Evolutionary conservation across 2,113 vertebrate genomes (phyloP).

Genomic region (Gnathonemus longibarbis): DNA sequence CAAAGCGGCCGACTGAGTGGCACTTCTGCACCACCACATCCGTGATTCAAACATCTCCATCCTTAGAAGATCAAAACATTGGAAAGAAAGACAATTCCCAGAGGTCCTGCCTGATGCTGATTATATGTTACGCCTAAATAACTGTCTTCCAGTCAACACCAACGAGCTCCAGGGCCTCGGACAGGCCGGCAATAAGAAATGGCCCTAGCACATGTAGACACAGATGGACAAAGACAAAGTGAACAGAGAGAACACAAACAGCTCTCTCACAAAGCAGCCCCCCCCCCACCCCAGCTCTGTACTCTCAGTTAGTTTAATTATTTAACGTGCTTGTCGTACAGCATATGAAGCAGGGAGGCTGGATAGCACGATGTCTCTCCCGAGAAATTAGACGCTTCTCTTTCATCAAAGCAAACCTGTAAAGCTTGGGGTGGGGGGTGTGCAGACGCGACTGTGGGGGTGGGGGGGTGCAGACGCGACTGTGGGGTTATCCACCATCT

Average conservation of each 20-base stretch:
- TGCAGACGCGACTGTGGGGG: not conserved
- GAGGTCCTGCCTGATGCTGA: not conserved
- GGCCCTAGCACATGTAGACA: not conserved
- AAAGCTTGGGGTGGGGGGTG: not conserved
- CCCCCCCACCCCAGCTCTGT: not conserved
- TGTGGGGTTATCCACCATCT: not conserved
- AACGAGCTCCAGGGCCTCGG: not conserved
- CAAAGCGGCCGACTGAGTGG: not conserved
- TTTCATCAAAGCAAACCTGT: conserved; percentile 11
- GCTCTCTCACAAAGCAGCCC: not conserved
- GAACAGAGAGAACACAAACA: not conserved
- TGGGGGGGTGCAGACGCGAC: not conserved
- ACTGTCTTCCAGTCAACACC: not conserved
- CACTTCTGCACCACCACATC: not conserved
- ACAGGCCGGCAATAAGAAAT: not conserved
- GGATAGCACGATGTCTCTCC: not conserved
- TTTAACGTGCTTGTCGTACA: not conserved
- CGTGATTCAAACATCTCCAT: not conserved
- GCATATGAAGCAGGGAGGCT: not conserved
- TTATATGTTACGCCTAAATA: not conserved
- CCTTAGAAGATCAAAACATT: not conserved
- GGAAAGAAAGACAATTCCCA: not conserved
- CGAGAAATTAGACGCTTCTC: conserved; percentile 7
- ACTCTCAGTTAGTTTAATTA: not conserved
- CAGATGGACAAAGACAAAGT: conserved; percentile 13